Evolutionary conservation across 37 sponge, comb jelly and placozoan species (phyloP).

Genomic region (Cladorhizidae sp.): DNA sequence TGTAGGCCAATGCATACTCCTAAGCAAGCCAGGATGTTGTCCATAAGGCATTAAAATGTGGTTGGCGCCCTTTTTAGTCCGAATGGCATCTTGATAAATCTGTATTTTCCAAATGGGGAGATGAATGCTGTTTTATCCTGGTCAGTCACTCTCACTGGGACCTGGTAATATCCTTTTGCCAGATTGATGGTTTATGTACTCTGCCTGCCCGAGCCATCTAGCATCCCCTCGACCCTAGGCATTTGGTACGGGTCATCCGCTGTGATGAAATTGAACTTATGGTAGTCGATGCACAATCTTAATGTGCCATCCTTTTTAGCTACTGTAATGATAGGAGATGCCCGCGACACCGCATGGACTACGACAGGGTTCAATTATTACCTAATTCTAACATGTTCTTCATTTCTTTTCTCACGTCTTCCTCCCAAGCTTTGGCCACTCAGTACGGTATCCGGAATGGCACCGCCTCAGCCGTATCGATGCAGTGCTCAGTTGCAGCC

Average conservation of each 20-base stretch:
- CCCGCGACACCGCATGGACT: no score
- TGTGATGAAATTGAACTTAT: background rate
- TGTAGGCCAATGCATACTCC: no score
- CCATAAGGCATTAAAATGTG: no score
- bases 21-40: no score
- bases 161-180: background rate
- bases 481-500: no score
- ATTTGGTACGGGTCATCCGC: background rate
- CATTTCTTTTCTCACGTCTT: no score
- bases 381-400: no score
- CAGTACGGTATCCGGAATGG: no score
- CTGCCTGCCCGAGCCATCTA: background rate
- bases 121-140: conserved; percentile 2
- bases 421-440: no score
- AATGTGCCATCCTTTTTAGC: background rate
- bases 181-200: background rate
- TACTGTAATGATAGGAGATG: background rate
- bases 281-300: conserved; percentile 1
- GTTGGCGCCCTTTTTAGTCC: no score
- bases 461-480: no score
- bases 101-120: conserved; percentile 1
- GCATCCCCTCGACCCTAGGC: background rate
- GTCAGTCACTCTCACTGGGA: background rate
- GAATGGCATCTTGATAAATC: conserved; percentile 16
- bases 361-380: no score